A percentile compares a stretch with the other conserved stretches of the same genome.
phyloP scores from a whole-genome alignment of 1,140 invertebrate species.

The Drosophila fuyamai region DNA sequence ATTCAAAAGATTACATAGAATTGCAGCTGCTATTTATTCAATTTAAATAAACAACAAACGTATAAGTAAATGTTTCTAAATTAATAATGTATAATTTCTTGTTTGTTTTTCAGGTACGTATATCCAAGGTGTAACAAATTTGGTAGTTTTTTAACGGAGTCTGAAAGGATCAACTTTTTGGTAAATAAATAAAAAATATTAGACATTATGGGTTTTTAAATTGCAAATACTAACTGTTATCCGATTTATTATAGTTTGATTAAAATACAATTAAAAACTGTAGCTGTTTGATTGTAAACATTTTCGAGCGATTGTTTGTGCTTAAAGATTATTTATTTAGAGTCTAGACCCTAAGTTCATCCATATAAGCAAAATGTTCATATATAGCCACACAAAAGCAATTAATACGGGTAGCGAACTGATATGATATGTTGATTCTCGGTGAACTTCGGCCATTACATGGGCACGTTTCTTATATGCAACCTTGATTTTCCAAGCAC shows the following conservation, averaged over 20 bases:
- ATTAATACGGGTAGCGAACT: constrained; percentile 5
- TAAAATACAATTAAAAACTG: neutral
- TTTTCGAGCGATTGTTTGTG: constrained; percentile 5
- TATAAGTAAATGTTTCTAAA: constrained; percentile 1
- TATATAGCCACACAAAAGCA: neutral
- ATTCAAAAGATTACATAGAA: constrained; percentile 16
- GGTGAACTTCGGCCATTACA: constrained; percentile 42
- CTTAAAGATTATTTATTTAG: constrained; percentile 49
- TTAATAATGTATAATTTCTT: constrained; percentile 27
- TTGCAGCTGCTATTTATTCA: constrained; percentile 34
- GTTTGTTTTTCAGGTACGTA: constrained; percentile 53
- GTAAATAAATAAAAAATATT: neutral
- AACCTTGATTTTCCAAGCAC: constrained; percentile 74
- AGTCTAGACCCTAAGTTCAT: constrained; percentile 38
- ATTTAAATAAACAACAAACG: constrained; percentile 13
- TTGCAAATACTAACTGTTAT: no score
- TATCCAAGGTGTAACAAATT: neutral
- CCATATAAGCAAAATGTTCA: constrained; percentile 20
- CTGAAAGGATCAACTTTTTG: neutral
- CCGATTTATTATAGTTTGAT: neutral
- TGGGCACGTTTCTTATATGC: constrained; percentile 65
- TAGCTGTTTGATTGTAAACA: constrained; percentile 2
- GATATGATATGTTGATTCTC: constrained; percentile 23
- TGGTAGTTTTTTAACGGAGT: neutral
- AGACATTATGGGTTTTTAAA: no score